Base-by-base conservation (phyloP, 2,888 invertebrate species). In the Drosophila histrio region DNA sequence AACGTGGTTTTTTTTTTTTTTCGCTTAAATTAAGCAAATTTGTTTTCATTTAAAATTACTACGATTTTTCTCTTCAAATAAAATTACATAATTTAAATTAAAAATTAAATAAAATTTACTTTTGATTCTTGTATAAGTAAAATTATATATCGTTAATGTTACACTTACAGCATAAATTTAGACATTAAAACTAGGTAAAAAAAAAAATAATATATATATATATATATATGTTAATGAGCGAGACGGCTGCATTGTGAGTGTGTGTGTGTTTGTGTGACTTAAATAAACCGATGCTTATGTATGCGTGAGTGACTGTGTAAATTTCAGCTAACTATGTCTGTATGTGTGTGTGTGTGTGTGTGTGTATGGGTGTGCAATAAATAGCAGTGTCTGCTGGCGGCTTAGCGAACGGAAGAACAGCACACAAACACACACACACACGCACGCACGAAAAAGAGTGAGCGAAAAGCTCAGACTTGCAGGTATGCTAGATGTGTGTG, bases 81-180 rank as follows among this genome's bases (percentile, higher is more conserved):
- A 86, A 79, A 78, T 71, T 73, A 76, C 71, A 87, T 79, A 76
- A 67, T 68, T 82, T 86, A 86, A 88, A 86, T 86, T 85, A 87
- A 73, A 79, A 77, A 85, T 87, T 86, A 84, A 86, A 86, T 83
- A 88, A 79, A 65, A 67, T 79, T 72, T 83, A 81, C 66, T 88
- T 77, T 88, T 88, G 77, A 84, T 87, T 84, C 41, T 59, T 26
- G 54, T 79, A 72, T 65, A 71, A 69, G 67, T 85, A 81, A 79
- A 78, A 64, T 70, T 84, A 58, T 72, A 58, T 72, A 65, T 72
- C 71, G 30, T 41, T 41, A 39, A 53, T 30, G 60, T 50, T 89
- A 83, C 67, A 77, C 54, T 71, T 81, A 74, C 54, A 62, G 41
- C 58, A 65, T 88, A 75, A 53, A 69, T 53, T 63, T 75, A 71